These are phyloP conservation scores for Eutolmus rufibarbis DNA, from an alignment of 2,888 invertebrate species.

Conservation along the genomic window DNA sequence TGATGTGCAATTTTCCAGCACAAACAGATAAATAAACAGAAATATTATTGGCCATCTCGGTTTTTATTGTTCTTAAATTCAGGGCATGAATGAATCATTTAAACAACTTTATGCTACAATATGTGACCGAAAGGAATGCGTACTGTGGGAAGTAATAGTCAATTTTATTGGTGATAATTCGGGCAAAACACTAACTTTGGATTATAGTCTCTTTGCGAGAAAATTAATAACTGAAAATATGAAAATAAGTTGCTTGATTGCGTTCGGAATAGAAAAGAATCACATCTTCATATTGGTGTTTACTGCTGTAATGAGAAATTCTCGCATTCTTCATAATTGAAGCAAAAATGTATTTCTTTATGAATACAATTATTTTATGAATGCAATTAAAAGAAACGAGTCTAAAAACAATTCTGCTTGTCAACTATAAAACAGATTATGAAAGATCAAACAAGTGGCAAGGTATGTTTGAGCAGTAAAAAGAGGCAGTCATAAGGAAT, in stretches of 20 bases:
- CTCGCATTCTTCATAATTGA: neutral
- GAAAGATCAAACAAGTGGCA: neutral
- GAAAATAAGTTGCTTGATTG: no score
- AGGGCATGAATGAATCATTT: neutral
- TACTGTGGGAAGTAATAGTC: neutral
- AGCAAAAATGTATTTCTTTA: neutral
- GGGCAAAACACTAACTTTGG: neutral
- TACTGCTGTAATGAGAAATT: neutral
- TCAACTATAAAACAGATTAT: no score
- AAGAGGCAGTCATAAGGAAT: neutral
- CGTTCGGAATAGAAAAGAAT: neutral
- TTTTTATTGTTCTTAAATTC: neutral
- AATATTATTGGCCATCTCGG: neutral
- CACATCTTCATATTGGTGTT: neutral
- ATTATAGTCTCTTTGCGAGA: neutral
- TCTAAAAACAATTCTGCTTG: neutral
- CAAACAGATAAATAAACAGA: neutral
- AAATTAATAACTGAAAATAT: neutral
- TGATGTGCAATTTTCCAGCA: neutral
- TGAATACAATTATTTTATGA: neutral
- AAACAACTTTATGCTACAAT: neutral
- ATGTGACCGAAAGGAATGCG: neutral
- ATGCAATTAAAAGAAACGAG: neutral
- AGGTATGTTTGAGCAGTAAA: neutral
- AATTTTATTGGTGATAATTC: neutral